Base-by-base conservation (phyloP, 2,797 vertebrate genomes). In the Sebastes kiyomatsui region DNA sequence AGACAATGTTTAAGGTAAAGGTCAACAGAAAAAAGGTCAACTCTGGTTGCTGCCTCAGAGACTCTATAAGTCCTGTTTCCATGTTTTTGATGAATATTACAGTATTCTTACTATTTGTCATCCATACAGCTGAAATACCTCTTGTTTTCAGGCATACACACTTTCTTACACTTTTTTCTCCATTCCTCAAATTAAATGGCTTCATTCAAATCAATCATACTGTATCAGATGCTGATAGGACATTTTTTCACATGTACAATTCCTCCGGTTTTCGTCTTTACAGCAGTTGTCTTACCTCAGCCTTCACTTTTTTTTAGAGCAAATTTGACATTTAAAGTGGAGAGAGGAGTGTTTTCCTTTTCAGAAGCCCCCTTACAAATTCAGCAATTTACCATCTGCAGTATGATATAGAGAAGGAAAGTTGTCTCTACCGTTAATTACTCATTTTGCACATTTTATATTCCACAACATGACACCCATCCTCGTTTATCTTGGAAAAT, bases 41-140 rank as follows among this genome's bases (percentile, higher is more conserved):
- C 46, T 66, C 42, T 54, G 64, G 23, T 69, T 42, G 59, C 62
- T 87, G 67, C 33, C 28, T 58, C 13, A 25, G 33, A 86, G 23
- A 59, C 67, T 70, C 22, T 14, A 46, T 10, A 23, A 35, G 49
- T 32, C 28, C 42, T 42, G 38, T 42, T 42, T 42, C 38, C 18
- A n/a, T 81, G 32, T 56, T 82, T 77, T 73, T 69, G 74, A 61
- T 70, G 42, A 67, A 22, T 65, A 3, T 67, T 16, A 20, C 22
- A 60, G 4, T 67, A 32, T 65, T 49, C 4, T 69, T 64, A 30
- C 8, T 62, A 42, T 85, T 54, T 60, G 35, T 60, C 49, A 56
- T 73, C 58, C 23, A 32, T 33, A 58, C 75, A 61, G 38, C 30
- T 81, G 54, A 74, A 20, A 42, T 28, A n/a, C 42, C 20, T 64